These are phyloP conservation scores for Amblyraja radiata DNA, from an alignment of 2,797 vertebrate genomes.

Conservation along the genomic window DNA sequence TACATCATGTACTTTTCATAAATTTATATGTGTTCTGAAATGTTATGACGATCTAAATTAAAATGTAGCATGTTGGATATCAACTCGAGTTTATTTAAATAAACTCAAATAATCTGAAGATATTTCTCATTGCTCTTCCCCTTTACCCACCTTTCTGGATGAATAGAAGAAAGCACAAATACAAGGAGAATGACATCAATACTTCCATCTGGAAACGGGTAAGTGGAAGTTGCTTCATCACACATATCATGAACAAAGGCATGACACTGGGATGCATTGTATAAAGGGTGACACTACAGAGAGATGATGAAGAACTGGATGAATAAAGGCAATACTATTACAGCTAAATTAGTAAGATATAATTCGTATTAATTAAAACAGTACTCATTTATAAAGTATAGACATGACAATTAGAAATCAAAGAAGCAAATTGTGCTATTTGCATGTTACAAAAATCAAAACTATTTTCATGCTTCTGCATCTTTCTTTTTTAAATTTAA, in stretches of 20 bases:
- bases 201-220: slow-evolving; percentile 76
- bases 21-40: background rate
- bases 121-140: slow-evolving; percentile 53
- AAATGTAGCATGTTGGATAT: background rate
- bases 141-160: slow-evolving; percentile 78
- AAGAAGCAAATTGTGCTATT: background rate
- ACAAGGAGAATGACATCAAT: slow-evolving; percentile 78
- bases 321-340: background rate
- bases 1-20: background rate
- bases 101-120: slow-evolving; percentile 47
- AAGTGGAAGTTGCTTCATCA: slow-evolving; percentile 60
- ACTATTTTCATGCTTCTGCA: background rate
- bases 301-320: slow-evolving; percentile 41
- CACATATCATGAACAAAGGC: slow-evolving; percentile 82
- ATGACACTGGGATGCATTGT: slow-evolving; percentile 63
- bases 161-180: slow-evolving; percentile 86
- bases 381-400: background rate
- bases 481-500: background rate
- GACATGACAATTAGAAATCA: background rate
- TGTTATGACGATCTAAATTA: background rate
- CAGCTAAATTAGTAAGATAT: slow-evolving; percentile 17
- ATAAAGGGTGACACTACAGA: slow-evolving; percentile 68
- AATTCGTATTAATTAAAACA: background rate
- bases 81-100: slow-evolving; percentile 41
- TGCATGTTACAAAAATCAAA: background rate